Base-by-base conservation (phyloP, 2,113 vertebrate genomes). In the Tonatia bakeri region DNA sequence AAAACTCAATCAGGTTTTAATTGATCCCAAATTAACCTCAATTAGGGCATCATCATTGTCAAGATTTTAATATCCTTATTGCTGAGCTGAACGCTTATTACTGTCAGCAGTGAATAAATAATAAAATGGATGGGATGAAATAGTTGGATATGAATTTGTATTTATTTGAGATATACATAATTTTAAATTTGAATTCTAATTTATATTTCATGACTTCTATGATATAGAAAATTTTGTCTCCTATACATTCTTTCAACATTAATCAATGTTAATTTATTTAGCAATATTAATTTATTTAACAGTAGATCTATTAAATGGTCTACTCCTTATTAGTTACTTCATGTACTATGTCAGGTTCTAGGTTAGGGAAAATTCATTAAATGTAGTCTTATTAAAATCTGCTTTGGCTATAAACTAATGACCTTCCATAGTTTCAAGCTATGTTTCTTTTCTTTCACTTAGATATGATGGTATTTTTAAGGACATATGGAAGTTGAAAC, bases 1-100 rank as follows among this genome's bases (percentile, higher is more conserved):
- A 97, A 96, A 94, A 93, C 87, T 67, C 83, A 93, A 90, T 90
- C 80, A 77, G 38, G 82, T 96, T 95, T 96, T 95, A 94, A 92
- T 79, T 79, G 76, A 86, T 88, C 59, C 40, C 31, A 95, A 93
- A 97, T 96, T 94, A 96, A 94, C 76, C 76, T 93, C 72, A 90
- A 72, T 88, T 90, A 95, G 70, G 77, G 24, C 40, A 87, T 59
- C 72, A 73, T 92, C 94, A 82, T 95, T 93, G 87, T 96, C 70
- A 96, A 95, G 84, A 73, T 56, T 88, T 87, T 95, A 96, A 87
- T 95, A 88, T 87, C 43, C 31, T 76, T 87, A 94, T 92, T 92
- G 52, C 52, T 61, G 90, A 95, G 76, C 56, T 87, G 65, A 94
- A 92, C 87, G 75, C 50, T 95, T 83, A 69, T 70, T 61, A 69